These are phyloP conservation scores for Teinopalpus imperialis DNA, from an alignment of 2,888 invertebrate genomes.

Conservation along the genomic window DNA sequence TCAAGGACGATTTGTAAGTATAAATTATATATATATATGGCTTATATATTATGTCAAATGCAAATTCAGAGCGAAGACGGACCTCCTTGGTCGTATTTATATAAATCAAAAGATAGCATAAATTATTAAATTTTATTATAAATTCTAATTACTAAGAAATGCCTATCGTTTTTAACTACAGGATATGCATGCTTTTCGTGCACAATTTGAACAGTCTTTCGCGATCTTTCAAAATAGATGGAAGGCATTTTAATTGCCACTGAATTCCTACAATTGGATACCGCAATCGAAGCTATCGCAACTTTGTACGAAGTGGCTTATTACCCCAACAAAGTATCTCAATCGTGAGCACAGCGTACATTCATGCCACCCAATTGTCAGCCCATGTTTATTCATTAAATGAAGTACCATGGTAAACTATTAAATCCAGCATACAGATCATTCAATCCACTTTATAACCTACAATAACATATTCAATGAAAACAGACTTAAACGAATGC, in stretches of 20 bases:
- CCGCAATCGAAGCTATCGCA: conserved; percentile 10
- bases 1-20: too few relatives aligned
- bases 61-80: too few relatives aligned
- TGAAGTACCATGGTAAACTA: neutral
- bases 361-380: conserved; percentile 21
- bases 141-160: conserved; percentile 1
- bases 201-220: conserved; percentile 10
- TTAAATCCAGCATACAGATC: conserved; percentile 1
- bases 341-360: conserved; percentile 18
- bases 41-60: too few relatives aligned
- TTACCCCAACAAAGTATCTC: conserved; percentile 21
- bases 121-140: too few relatives aligned
- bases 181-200: neutral
- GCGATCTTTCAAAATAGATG: conserved; percentile 13
- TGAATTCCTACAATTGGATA: conserved; percentile 20
- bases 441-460: neutral
- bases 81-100: too few relatives aligned
- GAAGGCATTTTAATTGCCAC: conserved; percentile 23
- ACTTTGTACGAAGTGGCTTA: conserved; percentile 23
- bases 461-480: neutral
- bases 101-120: too few relatives aligned
- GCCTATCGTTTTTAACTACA: neutral
- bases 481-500: conserved; percentile 7
- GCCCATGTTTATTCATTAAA: conserved; percentile 18
- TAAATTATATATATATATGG: too few relatives aligned